Conservation (phyloP, 2,113 vertebrate species). For the Panthera leo region DNA sequence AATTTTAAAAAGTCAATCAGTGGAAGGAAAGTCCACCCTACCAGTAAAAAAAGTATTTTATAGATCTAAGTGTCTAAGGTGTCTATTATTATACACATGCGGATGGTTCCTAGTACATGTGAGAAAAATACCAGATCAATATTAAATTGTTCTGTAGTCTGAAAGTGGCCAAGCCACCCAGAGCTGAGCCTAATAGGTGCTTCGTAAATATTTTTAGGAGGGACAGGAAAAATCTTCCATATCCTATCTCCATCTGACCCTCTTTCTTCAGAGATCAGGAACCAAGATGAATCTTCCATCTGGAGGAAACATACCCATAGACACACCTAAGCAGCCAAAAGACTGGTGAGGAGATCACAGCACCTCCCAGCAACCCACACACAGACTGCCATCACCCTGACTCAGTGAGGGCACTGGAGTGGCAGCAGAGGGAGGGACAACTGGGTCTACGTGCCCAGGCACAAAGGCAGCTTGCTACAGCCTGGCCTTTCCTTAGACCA, state of each 20-base stretch:
- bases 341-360: neutral
- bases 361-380: neutral
- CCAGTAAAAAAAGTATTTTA: neutral
- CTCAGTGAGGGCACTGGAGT: neutral
- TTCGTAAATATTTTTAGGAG: constrained; percentile 11
- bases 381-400: neutral
- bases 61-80: neutral
- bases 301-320: neutral
- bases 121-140: neutral
- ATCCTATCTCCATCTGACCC: neutral
- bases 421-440: rapidly evolving
- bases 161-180: neutral
- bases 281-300: neutral
- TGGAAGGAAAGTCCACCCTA: neutral
- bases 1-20: neutral
- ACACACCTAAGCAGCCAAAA: neutral
- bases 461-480: neutral
- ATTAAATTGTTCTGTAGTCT: neutral
- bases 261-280: constrained; percentile 19
- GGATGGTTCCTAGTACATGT: neutral
- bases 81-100: neutral
- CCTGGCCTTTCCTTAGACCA: neutral
- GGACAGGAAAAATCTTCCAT: neutral
- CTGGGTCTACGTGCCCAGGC: rapidly evolving
- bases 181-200: neutral